Evolutionary conservation across 2,797 vertebrate species (phyloP).

Genomic region (Amphiprion clarkii): DNA sequence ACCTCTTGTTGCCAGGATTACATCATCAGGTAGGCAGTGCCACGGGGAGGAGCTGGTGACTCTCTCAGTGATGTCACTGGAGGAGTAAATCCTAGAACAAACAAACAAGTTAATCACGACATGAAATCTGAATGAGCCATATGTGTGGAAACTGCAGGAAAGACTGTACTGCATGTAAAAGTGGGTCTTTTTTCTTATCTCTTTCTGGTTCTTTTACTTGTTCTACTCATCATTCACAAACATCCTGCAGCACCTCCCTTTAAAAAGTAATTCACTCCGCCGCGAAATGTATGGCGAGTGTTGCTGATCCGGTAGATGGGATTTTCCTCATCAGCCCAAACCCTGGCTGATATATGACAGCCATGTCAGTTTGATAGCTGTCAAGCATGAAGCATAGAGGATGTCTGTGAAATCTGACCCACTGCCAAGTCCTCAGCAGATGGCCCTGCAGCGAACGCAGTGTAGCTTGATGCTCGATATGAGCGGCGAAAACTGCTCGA

Average conservation of each 20-base stretch:
- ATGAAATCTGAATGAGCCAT: constrained; percentile 51
- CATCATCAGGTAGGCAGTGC: constrained; percentile 58
- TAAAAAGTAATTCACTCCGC: constrained; percentile 13
- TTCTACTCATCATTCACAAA: not conserved
- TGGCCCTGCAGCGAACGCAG: constrained; percentile 55
- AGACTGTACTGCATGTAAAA: constrained; percentile 19
- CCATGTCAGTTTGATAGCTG: constrained; percentile 53
- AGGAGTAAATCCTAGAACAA: constrained; percentile 26
- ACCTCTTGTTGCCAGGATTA: constrained; percentile 49
- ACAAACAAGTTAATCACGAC: constrained; percentile 27
- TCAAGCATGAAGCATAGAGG: constrained; percentile 53
- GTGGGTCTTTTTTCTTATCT: constrained; percentile 15
- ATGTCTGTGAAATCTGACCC: constrained; percentile 61
- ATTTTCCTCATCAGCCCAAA: constrained; percentile 40
- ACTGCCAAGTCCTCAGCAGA: constrained; percentile 70
- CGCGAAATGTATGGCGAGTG: constrained; percentile 6
- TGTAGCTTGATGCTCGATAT: constrained; percentile 40
- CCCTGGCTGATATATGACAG: constrained; percentile 51
- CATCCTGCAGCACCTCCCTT: not conserved
- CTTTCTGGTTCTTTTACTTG: not conserved
- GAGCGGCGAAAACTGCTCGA: constrained; percentile 55
- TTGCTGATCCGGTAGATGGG: constrained; percentile 7
- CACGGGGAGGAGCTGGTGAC: constrained; percentile 43
- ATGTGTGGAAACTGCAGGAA: constrained; percentile 33
- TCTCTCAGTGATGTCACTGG: constrained; percentile 23